These are phyloP conservation scores for Platycheirus albimanus DNA, from an alignment of 2,888 invertebrate genomes.

Conservation along the genomic window DNA sequence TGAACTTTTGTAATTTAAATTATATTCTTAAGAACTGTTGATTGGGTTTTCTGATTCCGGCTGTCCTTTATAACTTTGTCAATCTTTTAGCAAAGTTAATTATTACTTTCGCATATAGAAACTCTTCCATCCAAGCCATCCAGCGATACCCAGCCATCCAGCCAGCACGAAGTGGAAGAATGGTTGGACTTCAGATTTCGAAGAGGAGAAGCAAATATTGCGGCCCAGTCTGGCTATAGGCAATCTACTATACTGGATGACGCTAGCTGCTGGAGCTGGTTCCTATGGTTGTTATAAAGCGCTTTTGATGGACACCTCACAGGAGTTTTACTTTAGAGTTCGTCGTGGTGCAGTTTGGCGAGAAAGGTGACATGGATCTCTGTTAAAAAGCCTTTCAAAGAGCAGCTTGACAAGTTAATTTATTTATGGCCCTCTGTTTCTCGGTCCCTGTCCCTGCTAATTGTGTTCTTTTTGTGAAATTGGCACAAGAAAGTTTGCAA, in stretches of 20 bases:
- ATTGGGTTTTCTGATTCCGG: slow-evolving; percentile 56
- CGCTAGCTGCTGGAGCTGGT: too few species aligned
- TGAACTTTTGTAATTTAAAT: slow-evolving; percentile 68
- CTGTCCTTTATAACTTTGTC: slow-evolving; percentile 62
- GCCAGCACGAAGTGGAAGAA: too few species aligned
- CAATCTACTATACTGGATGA: too few species aligned
- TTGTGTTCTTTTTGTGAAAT: slow-evolving; percentile 13
- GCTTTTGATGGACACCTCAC: slow-evolving; percentile 50
- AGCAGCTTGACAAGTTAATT: slow-evolving; percentile 71
- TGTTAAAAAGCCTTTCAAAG: slow-evolving; percentile 50
- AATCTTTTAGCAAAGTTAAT: slow-evolving; percentile 70
- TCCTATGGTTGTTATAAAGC: neutral
- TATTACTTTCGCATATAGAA: slow-evolving; percentile 50
- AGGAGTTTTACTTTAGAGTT: slow-evolving; percentile 26
- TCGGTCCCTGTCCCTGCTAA: slow-evolving; percentile 37
- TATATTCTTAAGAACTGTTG: slow-evolving; percentile 68
- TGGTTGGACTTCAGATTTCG: too few species aligned
- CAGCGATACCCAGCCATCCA: neutral
- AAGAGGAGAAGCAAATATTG: slow-evolving; percentile 7
- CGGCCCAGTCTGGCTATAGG: neutral
- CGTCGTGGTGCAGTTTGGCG: slow-evolving; percentile 17
- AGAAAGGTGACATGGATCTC: slow-evolving; percentile 38
- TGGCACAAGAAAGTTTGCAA: neutral
- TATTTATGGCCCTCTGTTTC: slow-evolving; percentile 55
- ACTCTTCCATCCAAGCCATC: neutral